phyloP scores from a whole-genome alignment of 2,797 vertebrate species.

The Sphenodon punctatus region DNA sequence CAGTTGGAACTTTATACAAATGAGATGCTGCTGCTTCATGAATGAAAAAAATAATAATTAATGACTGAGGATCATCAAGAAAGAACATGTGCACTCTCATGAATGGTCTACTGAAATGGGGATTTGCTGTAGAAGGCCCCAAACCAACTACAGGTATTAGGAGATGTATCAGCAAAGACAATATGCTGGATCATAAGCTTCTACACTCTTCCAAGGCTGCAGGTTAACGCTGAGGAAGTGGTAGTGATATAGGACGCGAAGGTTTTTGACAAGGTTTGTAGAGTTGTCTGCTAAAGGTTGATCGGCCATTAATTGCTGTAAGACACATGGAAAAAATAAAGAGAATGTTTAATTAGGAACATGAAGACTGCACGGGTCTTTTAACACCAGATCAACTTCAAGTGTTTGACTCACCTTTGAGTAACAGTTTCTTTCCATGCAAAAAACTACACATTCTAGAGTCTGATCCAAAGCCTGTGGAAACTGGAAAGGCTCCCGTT shows the following conservation, averaged over 20 bases:
- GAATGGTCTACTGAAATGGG: background rate
- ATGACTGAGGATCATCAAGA: background rate
- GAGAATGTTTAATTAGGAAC: background rate
- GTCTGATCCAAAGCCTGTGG: background rate
- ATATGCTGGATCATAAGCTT: background rate
- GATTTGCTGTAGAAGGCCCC: background rate
- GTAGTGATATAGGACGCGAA: background rate
- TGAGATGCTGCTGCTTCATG: background rate
- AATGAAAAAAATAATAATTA: background rate
- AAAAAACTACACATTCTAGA: background rate
- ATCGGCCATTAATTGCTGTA: background rate
- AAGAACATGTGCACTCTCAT: too few species aligned
- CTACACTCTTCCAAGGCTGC: background rate
- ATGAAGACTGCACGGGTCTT: background rate
- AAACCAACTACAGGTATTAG: background rate
- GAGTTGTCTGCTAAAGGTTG: accelerated
- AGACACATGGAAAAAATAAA: conserved; percentile 13
- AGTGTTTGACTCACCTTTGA: background rate
- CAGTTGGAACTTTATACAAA: background rate
- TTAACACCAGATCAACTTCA: background rate
- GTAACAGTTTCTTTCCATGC: background rate
- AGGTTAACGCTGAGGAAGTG: background rate
- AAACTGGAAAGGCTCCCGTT: background rate
- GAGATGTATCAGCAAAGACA: background rate
- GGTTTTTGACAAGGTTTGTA: background rate